Evolutionary conservation across 2,888 invertebrate genomes (phyloP).

Genomic region (Mimas tiliae): DNA sequence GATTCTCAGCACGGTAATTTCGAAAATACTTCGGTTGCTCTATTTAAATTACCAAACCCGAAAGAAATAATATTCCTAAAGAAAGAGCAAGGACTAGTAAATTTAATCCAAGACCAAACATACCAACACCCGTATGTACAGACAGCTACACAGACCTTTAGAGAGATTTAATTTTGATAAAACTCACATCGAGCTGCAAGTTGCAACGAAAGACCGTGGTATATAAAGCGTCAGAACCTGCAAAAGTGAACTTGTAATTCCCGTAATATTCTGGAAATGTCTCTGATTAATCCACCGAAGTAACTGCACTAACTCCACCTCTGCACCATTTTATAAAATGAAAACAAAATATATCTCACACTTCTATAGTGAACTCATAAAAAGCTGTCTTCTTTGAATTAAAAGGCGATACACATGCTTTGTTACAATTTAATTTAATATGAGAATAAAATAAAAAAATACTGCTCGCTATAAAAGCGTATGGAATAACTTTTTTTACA

Average conservation of each 20-base stretch:
- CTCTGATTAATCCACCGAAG: not conserved
- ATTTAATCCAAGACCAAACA: not conserved
- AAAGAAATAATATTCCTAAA: no score
- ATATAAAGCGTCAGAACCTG: not conserved
- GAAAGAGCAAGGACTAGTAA: not conserved
- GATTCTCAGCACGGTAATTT: not conserved
- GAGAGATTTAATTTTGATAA: not conserved
- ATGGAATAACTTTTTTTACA: constrained; percentile 18
- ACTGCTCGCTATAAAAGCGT: constrained; percentile 12
- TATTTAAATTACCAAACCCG: no score
- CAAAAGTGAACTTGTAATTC: not conserved
- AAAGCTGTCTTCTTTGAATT: not conserved
- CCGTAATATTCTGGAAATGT: not conserved
- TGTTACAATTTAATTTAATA: constrained; percentile 10
- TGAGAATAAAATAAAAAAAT: not conserved
- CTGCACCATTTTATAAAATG: not conserved
- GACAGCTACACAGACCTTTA: not conserved
- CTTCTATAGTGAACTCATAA: not conserved
- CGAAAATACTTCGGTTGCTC: not conserved
- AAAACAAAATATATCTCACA: not conserved
- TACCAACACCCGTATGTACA: not conserved
- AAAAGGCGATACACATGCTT: not conserved
- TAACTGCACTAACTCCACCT: not conserved
- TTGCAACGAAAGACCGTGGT: not conserved
- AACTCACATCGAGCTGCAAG: not conserved